A percentile compares a stretch with the other conserved stretches of the same genome.
phyloP scores from a whole-genome alignment of 2,888 invertebrate species.

The Seira musarum region DNA sequence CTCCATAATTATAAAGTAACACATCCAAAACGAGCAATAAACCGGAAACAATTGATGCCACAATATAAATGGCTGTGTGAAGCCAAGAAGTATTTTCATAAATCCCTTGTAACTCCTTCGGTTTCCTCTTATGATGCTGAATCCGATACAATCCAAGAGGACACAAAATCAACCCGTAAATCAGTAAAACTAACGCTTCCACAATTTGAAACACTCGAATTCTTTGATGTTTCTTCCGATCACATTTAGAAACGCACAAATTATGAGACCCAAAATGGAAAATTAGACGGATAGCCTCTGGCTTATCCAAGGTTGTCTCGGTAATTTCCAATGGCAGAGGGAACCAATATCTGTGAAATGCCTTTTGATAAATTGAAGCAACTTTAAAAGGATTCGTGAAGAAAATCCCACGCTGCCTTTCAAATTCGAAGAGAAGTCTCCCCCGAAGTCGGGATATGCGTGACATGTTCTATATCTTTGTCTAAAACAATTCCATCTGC shows the following conservation, averaged over 20 bases:
- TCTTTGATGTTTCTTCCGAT: background rate
- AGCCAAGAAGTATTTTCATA: conserved; percentile 5
- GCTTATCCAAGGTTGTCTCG: background rate
- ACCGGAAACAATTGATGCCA: background rate
- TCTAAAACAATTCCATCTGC: background rate
- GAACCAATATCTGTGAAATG: background rate
- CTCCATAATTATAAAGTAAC: background rate
- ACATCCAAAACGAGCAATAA: background rate
- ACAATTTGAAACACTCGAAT: background rate
- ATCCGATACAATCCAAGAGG: background rate
- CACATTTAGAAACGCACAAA: background rate
- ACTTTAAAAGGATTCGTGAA: background rate
- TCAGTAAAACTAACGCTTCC: background rate
- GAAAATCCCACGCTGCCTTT: background rate
- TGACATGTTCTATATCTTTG: background rate
- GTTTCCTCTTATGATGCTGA: background rate
- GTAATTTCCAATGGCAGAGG: background rate
- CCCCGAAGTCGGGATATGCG: background rate
- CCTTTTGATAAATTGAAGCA: background rate
- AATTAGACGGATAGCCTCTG: background rate
- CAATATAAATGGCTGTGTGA: background rate
- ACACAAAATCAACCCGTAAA: background rate
- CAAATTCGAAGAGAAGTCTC: background rate
- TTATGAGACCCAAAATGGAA: background rate
- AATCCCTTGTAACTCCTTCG: background rate